phyloP scores from a whole-genome alignment of 2,113 vertebrate species.

The Ceyx cyanopectus region DNA sequence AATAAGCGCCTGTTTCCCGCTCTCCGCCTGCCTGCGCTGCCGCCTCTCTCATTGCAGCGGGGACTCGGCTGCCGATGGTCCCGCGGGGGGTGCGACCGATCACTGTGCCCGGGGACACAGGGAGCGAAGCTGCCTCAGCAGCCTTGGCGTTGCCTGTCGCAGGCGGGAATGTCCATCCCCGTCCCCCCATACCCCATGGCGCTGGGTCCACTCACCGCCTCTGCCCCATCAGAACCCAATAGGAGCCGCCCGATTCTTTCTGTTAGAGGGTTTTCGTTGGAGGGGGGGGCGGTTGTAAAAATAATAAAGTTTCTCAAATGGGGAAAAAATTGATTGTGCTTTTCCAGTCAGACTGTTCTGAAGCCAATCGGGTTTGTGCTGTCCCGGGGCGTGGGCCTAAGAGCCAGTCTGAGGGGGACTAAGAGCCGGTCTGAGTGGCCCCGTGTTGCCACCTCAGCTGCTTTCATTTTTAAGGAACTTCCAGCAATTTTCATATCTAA shows the following conservation, averaged over 20 bases:
- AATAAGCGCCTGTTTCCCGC: rapidly evolving
- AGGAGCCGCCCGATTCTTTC: background rate
- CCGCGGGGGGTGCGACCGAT: too few species aligned
- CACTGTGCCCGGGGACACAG: background rate
- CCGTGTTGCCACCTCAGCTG: background rate
- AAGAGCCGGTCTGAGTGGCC: background rate
- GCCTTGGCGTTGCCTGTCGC: background rate
- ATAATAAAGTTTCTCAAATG: background rate
- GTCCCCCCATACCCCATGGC: background rate
- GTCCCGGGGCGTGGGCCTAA: rapidly evolving
- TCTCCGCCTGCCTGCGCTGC: background rate
- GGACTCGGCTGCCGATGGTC: background rate
- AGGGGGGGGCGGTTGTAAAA: too few species aligned
- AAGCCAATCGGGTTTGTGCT: rapidly evolving
- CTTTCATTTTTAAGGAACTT: background rate
- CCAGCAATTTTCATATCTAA: background rate
- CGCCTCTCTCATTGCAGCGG: background rate
- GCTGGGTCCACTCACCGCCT: background rate
- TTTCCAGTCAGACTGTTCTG: rapidly evolving
- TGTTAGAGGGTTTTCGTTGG: background rate
- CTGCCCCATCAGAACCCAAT: background rate
- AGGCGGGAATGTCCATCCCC: background rate
- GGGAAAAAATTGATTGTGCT: rapidly evolving
- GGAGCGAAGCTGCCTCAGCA: background rate
- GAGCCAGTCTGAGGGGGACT: background rate